Base-by-base conservation (phyloP, 2,888 invertebrate genomes). In the Germaria angustata region DNA sequence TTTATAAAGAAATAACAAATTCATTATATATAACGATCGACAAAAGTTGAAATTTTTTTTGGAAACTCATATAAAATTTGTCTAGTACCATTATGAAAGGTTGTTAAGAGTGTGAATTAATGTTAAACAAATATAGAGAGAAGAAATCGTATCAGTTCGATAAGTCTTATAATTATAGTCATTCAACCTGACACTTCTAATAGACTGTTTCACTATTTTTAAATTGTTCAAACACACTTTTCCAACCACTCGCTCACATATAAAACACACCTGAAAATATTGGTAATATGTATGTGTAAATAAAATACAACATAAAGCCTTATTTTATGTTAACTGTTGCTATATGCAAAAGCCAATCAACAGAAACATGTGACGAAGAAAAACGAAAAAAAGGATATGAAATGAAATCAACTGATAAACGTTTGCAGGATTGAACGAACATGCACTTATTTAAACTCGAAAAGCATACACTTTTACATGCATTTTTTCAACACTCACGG, bases 271-370 rank as follows among this genome's bases (percentile, higher is more conserved):
- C 39, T 55, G 55, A 46, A 36, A 28, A 17, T 46, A 66, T 63
- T 75, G 46, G 44, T 2, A 20, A 28, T 65, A 20, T n/a, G 11
- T 17, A 15, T 13, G n/a, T n/a, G 24, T 77, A 61, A 68, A 68
- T 61, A 20, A 69, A 44, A 69, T 53, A 36, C 22, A 68, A 22
- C 28, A 72, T 51, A 76, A 28, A 71, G 28, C 11, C 28, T 20
- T 57, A 2, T 13, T 20, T 65, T 53, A 57, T 72, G 59, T 76
- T 65, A 79, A 82, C 73, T 79, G 44, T 66, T 79, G 57, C 59
- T 59, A 82, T 68, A 82, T 79, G 78, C 75, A 79, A 75, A 82
- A 78, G 75, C 82, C 77, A 82, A 82, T 82, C 79, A 75, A 59
- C 39, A 75, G 63, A 55, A 71, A 59, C 28, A 34, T 63, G 55